Conservation (phyloP, 2,888 invertebrate genomes). For the Polia nebulosa region DNA sequence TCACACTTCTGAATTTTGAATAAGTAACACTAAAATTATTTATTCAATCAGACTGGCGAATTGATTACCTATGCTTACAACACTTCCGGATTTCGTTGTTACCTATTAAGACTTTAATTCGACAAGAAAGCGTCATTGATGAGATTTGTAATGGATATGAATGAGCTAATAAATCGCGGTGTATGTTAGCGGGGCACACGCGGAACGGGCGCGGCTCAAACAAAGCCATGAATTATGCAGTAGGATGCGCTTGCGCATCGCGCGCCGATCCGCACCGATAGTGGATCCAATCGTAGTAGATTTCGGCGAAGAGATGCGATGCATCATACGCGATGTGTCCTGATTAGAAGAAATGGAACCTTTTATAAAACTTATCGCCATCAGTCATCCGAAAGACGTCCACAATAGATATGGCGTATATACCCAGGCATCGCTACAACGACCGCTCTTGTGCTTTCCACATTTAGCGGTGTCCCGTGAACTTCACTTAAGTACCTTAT, state of each 20-base stretch:
- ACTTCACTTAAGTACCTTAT: not conserved
- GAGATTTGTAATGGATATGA: conserved; percentile 34
- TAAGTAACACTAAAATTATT: conserved; percentile 13
- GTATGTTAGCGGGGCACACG: conserved; percentile 36
- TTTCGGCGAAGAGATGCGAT: conserved; percentile 26
- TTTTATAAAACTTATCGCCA: not conserved
- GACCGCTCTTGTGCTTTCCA: not conserved
- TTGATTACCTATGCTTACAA: not conserved
- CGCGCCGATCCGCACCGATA: conserved; percentile 20
- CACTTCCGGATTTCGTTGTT: not conserved
- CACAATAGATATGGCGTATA: not conserved
- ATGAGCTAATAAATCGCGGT: conserved; percentile 41
- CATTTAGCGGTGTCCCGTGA: not conserved
- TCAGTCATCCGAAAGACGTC: not conserved
- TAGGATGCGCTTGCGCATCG: conserved; percentile 55
- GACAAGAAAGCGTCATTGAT: conserved; percentile 20
- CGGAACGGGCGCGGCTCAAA: conserved; percentile 46
- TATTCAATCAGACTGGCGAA: not conserved
- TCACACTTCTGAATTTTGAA: conserved; percentile 35
- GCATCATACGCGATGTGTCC: not conserved
- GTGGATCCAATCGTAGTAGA: conserved; percentile 12
- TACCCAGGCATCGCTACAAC: not conserved
- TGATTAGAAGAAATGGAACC: not conserved
- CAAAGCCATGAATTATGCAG: conserved; percentile 66
- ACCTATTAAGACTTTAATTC: not conserved